Conservation (phyloP, 2,888 invertebrate species). For the Anthophora plumipes region DNA sequence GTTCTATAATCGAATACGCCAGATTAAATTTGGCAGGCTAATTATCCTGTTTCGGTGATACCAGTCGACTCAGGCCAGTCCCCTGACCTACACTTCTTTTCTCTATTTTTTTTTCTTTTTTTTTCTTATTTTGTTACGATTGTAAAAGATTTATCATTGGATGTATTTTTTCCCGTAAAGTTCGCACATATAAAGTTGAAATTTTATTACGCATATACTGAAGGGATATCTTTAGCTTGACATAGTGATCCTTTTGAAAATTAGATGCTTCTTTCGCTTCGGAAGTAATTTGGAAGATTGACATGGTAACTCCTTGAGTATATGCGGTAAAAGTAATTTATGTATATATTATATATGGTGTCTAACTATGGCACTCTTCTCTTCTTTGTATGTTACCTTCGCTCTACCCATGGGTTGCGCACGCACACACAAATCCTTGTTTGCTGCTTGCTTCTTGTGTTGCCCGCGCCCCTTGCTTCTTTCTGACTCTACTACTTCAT, state of each 20-base stretch:
- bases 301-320: constrained; percentile 58
- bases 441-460: constrained; percentile 81
- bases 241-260: background rate
- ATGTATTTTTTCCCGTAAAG: constrained; percentile 44
- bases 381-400: constrained; percentile 82
- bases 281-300: constrained; percentile 5
- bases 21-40: constrained; percentile 70
- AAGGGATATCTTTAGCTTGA: constrained; percentile 38
- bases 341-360: constrained; percentile 70
- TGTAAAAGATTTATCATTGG: constrained; percentile 18
- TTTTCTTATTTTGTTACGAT: constrained; percentile 28
- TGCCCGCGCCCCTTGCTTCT: constrained; percentile 80
- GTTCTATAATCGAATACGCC: constrained; percentile 62
- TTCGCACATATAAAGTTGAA: constrained; percentile 51
- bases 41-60: constrained; percentile 72
- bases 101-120: constrained; percentile 27
- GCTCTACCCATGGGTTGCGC: constrained; percentile 80
- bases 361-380: constrained; percentile 81
- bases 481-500: constrained; percentile 76
- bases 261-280: constrained; percentile 17
- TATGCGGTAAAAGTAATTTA: constrained; percentile 56
- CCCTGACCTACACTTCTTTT: constrained; percentile 68
- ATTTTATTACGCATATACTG: constrained; percentile 61
- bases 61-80: constrained; percentile 70
- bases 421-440: constrained; percentile 81